phyloP scores from a whole-genome alignment of 2,113 vertebrate genomes.

The Rhineura floridana region DNA sequence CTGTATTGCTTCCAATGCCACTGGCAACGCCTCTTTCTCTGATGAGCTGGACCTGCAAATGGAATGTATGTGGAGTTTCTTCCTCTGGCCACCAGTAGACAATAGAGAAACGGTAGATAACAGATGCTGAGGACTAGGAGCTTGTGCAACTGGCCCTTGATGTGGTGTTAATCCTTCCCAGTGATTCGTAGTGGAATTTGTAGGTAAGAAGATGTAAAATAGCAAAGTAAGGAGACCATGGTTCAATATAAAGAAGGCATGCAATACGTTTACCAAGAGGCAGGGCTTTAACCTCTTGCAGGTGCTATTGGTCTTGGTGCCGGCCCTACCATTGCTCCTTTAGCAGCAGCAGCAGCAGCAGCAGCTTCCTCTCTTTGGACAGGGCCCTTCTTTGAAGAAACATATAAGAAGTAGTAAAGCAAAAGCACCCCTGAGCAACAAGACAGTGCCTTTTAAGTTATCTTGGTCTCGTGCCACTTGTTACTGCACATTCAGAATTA shows the following conservation, averaged over 20 bases:
- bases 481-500: too few species aligned
- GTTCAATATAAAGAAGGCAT: neutral
- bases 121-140: neutral
- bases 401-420: neutral
- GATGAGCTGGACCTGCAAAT: neutral
- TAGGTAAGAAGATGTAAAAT: neutral
- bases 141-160: neutral
- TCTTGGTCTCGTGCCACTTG: too few species aligned
- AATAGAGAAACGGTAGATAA: neutral
- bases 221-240: neutral
- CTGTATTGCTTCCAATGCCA: neutral
- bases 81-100: neutral
- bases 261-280: neutral
- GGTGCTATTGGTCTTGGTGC: too few species aligned
- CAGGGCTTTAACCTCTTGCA: neutral
- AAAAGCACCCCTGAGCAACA: neutral
- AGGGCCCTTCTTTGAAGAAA: neutral
- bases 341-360: too few species aligned
- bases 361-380: too few species aligned
- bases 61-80: constrained; percentile 31
- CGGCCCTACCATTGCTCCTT: too few species aligned
- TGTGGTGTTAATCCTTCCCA: neutral
- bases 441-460: too few species aligned
- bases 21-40: neutral
- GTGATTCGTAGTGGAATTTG: neutral